Percentiles rank a stretch among this genome's conserved stretches.
Conservation (phyloP, 2,113 vertebrate genomes). For the Calonectris borealis region DNA sequence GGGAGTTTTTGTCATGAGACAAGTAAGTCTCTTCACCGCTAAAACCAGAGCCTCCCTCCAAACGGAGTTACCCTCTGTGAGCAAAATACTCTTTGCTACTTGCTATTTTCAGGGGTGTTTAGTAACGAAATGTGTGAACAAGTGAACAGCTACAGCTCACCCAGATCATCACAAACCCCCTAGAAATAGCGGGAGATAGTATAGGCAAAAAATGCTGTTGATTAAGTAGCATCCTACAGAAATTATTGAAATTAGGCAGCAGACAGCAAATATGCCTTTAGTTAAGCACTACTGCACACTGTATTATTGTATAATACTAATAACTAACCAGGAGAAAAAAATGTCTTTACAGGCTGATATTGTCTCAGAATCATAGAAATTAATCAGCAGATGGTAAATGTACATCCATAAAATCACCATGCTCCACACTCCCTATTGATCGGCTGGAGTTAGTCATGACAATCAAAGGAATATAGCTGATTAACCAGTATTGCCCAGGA, state of each 20-base stretch:
- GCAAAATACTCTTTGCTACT: not conserved
- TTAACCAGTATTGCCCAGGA: not conserved
- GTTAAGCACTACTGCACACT: not conserved
- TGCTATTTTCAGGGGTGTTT: not conserved
- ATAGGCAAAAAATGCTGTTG: not conserved
- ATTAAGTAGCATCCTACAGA: not conserved
- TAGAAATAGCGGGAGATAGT: not conserved
- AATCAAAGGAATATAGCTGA: not conserved
- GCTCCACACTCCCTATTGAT: not conserved
- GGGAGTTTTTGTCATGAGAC: not conserved
- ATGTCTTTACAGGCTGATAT: not conserved
- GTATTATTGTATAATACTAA: not conserved
- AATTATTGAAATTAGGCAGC: not conserved
- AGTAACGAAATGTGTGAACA: not conserved
- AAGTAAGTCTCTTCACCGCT: not conserved
- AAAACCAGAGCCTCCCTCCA: not conserved
- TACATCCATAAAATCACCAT: not conserved
- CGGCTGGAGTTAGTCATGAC: not conserved
- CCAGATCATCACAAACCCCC: not conserved
- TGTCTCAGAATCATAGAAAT: not conserved
- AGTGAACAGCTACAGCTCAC: not conserved
- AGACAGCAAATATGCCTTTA: not conserved
- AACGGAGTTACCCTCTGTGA: fast-evolving
- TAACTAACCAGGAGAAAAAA: not conserved
- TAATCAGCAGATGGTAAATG: not conserved